A percentile compares a stretch with the other conserved stretches of the same genome.
These are phyloP conservation scores for Teleiodes luculella DNA, from an alignment of 2,888 invertebrate genomes.

Conservation along the genomic window DNA sequence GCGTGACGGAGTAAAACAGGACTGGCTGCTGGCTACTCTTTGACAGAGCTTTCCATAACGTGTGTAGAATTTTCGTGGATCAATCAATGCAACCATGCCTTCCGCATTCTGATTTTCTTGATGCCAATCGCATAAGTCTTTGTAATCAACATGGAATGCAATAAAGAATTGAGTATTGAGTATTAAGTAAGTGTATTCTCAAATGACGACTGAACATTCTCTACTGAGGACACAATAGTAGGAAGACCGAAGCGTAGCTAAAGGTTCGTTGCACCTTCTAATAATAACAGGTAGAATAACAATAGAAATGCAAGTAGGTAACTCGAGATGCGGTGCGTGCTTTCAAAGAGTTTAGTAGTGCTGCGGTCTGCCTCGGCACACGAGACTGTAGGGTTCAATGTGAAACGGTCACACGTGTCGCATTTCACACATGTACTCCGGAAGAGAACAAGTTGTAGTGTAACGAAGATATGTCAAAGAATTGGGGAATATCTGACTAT, in stretches of 20 bases:
- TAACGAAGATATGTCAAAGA: too few species aligned
- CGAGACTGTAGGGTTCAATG: slow-evolving; percentile 2
- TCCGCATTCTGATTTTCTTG: neutral
- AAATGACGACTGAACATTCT: neutral
- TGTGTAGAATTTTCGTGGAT: too few species aligned
- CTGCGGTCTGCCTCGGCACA: too few species aligned
- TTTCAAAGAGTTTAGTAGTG: slow-evolving; percentile 20
- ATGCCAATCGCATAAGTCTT: neutral
- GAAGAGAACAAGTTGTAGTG: neutral
- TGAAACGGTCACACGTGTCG: neutral
- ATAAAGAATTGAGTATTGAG: too few species aligned
- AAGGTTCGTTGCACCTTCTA: slow-evolving; percentile 17
- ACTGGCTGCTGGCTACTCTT: too few species aligned
- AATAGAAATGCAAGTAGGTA: slow-evolving; percentile 26
- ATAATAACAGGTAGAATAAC: slow-evolving; percentile 24
- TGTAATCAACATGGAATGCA: too few species aligned
- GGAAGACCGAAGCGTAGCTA: slow-evolving; percentile 8
- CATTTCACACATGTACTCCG: neutral
- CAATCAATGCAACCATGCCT: too few species aligned
- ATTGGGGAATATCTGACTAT: too few species aligned
- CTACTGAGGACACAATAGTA: slow-evolving; percentile 7
- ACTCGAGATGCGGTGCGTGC: slow-evolving; percentile 21
- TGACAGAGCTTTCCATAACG: too few species aligned
- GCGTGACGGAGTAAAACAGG: too few species aligned
- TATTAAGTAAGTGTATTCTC: too few species aligned